Conservation (phyloP, 2,797 vertebrate genomes). For the Galago senegalensis region DNA sequence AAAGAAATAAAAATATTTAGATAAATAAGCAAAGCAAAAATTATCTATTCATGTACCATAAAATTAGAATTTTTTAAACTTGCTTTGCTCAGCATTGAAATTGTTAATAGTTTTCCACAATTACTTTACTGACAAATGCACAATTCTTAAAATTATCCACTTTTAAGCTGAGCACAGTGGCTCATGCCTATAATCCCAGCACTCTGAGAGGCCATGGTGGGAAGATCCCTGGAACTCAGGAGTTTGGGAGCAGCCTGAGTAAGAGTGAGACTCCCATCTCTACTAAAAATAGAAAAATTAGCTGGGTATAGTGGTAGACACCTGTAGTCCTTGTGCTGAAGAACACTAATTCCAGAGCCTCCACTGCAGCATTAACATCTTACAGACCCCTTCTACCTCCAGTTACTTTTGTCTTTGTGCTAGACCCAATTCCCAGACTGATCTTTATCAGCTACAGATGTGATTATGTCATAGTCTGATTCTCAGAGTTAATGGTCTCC, state of each 20-base stretch:
- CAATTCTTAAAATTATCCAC: neutral
- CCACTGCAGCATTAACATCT: neutral
- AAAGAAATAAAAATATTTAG: constrained; percentile 24
- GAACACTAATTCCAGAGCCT: neutral
- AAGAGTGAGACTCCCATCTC: no score
- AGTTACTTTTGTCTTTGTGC: neutral
- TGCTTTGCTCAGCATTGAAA: neutral
- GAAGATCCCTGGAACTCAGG: no score
- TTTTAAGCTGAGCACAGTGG: no score
- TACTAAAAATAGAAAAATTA: no score
- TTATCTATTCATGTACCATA: neutral
- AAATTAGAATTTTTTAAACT: constrained; percentile 17
- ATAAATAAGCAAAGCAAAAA: constrained; percentile 13
- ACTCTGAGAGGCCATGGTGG: no score
- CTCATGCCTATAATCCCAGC: no score
- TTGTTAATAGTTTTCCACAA: neutral
- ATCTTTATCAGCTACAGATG: neutral
- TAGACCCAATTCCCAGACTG: neutral
- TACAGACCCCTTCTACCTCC: neutral
- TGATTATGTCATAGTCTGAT: neutral
- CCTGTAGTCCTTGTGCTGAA: neutral
- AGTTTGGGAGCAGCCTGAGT: no score
- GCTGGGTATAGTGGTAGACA: no score
- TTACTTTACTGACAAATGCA: neutral
- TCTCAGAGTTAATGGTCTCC: neutral